Base-by-base conservation (phyloP, 2,113 vertebrate species). In the Laticauda laticaudata region DNA sequence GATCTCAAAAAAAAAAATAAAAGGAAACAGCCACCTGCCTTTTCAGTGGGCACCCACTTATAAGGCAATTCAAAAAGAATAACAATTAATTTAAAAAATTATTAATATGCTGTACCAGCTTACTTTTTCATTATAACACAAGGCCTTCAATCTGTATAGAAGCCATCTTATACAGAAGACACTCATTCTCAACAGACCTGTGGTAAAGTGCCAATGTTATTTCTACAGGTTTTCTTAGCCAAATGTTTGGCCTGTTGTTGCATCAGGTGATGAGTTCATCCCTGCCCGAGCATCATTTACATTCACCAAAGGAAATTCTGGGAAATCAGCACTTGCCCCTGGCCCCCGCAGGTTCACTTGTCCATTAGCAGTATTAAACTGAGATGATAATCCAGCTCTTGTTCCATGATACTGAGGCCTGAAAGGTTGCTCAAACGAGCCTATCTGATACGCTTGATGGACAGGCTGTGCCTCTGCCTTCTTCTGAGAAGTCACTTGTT, bases 341-440 rank as follows among this genome's bases (percentile, higher is more conserved):
- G 98, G 98, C 97, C 98, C 98, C 97, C 99, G 98, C 92, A 99
- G 98, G 98, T 98, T 98, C 96, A 99, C 98, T 97, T 99, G 99
- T 98, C 99, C 99, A 94, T 99, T 99, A 98, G 99, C 98, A 97
- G 99, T 98, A 94, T 98, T 98, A 97, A 99, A 99, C 92, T 99
- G 99, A 95, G 99, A 98, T 86, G 99, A 98, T 95, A 99, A 97
- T 95, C 98, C 98, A 95, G 99, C 98, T 97, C 99, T 98, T 5
- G 98, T 97, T 34, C 98, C 98, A 96, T 99, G 98, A 97, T 99
- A 99, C 56, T 99, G 98, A 96, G 99, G 98, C 95, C 99, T 98
- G 97, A 99, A 99, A 95, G 99, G 99, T 97, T 99, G 99, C 97
- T 99, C 99, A 91, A 99, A 99, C 89, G 98, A 98, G 97, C 98